phyloP scores from a whole-genome alignment of 2,113 vertebrate species.

The Equus quagga region DNA sequence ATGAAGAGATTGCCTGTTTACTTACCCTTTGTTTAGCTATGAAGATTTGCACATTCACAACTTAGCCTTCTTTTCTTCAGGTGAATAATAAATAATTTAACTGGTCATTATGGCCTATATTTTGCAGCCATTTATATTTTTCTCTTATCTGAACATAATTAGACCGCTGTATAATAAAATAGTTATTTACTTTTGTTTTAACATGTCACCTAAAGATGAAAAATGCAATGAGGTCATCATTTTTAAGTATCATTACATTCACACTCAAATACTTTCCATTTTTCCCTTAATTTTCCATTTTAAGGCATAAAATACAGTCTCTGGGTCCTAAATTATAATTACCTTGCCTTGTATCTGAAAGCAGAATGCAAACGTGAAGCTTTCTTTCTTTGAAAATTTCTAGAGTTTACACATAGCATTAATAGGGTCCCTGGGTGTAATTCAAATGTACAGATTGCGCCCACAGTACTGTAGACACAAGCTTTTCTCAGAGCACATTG shows the following conservation, averaged over 20 bases:
- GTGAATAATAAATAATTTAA: slow-evolving; percentile 35
- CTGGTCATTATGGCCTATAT: neutral
- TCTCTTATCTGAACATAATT: neutral
- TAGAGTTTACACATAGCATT: slow-evolving; percentile 61
- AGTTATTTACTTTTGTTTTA: slow-evolving; percentile 12
- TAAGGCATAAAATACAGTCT: slow-evolving; percentile 43
- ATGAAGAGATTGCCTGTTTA: neutral
- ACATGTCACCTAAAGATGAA: neutral
- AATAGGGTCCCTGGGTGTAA: slow-evolving; percentile 31
- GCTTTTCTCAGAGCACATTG: slow-evolving; percentile 1
- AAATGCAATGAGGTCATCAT: neutral
- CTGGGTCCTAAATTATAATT: slow-evolving; percentile 51
- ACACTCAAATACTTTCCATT: neutral
- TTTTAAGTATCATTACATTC: neutral
- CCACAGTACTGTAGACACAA: neutral
- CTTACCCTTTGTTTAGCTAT: neutral
- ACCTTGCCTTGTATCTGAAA: slow-evolving; percentile 15
- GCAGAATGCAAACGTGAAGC: slow-evolving; percentile 34
- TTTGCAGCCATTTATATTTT: slow-evolving; percentile 44
- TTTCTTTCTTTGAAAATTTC: slow-evolving; percentile 59
- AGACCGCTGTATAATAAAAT: neutral
- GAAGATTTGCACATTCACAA: neutral
- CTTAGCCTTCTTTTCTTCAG: neutral
- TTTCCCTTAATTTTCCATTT: slow-evolving; percentile 20
- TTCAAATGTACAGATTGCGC: neutral